Evolutionary conservation across 1,140 invertebrate species (phyloP).

Genomic region (Rhynchophorus ferrugineus): DNA sequence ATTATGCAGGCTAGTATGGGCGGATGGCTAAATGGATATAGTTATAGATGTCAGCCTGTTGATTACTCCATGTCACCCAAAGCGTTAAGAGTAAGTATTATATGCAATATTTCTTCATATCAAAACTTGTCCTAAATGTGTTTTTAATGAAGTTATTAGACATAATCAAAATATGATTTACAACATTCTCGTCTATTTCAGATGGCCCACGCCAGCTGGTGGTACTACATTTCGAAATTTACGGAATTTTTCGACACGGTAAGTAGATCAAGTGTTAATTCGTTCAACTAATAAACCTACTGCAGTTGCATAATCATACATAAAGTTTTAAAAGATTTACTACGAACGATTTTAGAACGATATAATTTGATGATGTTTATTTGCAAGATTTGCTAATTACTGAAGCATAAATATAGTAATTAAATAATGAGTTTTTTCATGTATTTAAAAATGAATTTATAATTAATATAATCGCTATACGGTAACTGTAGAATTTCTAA

Average conservation of each 20-base stretch:
- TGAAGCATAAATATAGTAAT: too few species aligned
- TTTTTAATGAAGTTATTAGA: neutral
- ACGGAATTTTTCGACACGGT: constrained; percentile 96
- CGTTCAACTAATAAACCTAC: neutral
- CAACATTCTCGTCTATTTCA: constrained; percentile 45
- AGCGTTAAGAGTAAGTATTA: constrained; percentile 76
- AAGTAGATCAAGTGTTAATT: constrained; percentile 45
- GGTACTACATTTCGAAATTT: constrained; percentile 95
- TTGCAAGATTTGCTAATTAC: too few species aligned
- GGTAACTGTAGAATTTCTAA: too few species aligned
- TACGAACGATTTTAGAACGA: too few species aligned
- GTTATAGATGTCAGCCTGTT: constrained; percentile 89
- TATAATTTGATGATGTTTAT: too few species aligned
- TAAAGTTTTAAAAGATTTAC: too few species aligned
- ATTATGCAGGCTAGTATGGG: constrained; percentile 72
- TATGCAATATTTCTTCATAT: neutral
- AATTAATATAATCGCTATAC: too few species aligned
- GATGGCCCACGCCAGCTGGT: constrained; percentile 91
- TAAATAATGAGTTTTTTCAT: too few species aligned
- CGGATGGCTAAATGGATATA: constrained; percentile 87
- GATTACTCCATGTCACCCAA: constrained; percentile 83
- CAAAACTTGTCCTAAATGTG: neutral
- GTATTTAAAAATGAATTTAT: too few species aligned
- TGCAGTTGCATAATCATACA: neutral
- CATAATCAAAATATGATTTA: too few species aligned